Conservation (phyloP, 2,113 vertebrate genomes). For the Cebidichthys violaceus region DNA sequence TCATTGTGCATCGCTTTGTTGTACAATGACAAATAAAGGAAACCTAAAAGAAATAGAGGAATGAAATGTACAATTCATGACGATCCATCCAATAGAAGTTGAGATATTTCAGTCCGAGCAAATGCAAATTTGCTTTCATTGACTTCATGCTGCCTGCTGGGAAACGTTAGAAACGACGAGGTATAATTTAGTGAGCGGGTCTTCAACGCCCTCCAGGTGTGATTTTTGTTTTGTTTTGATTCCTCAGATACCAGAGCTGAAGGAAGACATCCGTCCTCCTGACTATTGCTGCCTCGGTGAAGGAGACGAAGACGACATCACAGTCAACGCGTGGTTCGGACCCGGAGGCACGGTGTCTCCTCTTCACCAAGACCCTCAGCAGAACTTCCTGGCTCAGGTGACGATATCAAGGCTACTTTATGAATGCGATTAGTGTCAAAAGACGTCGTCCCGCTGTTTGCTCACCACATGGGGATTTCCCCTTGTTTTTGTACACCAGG, state of each 20-base stretch:
- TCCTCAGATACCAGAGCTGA: slow-evolving; percentile 92
- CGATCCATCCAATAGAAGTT: not conserved
- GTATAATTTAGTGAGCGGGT: not conserved
- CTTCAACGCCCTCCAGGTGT: not conserved
- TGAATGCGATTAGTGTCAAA: slow-evolving; percentile 20
- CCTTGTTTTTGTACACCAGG: slow-evolving; percentile 77
- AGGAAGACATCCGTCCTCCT: slow-evolving; percentile 91
- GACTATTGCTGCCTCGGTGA: slow-evolving; percentile 96
- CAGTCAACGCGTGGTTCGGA: slow-evolving; percentile 97
- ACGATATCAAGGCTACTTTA: not conserved
- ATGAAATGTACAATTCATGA: too few relatives aligned
- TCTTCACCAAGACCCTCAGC: slow-evolving; percentile 96
- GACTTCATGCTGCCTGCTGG: not conserved
- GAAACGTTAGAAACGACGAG: slow-evolving; percentile 3
- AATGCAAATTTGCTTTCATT: not conserved
- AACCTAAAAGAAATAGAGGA: too few relatives aligned
- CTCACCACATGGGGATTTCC: slow-evolving; percentile 30
- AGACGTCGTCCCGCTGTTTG: slow-evolving; percentile 22
- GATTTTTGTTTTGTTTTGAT: slow-evolving; percentile 16
- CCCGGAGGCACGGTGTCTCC: slow-evolving; percentile 93
- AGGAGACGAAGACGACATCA: slow-evolving; percentile 93
- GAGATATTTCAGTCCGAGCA: not conserved
- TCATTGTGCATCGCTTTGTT: not conserved
- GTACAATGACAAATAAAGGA: not conserved
- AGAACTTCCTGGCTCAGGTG: slow-evolving; percentile 96